Conservation (phyloP, 2,113 vertebrate species). For the Neomonachus schauinslandi region DNA sequence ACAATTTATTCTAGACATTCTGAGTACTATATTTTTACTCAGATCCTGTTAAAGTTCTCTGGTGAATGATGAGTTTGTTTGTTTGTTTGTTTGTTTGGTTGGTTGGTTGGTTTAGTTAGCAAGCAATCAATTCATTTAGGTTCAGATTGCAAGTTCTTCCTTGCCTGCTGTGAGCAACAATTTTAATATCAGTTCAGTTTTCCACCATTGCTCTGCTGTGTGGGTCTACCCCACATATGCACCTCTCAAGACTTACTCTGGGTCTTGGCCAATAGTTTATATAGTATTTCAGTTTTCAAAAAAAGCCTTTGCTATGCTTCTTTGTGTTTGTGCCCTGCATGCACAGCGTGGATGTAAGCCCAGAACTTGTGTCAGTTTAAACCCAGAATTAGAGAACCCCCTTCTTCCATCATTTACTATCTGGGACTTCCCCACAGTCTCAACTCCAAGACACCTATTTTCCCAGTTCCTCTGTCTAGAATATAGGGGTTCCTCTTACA, state of each 20-base stretch:
- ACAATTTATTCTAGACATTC: neutral
- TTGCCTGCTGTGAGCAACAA: neutral
- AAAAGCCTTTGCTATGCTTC: neutral
- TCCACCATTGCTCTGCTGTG: neutral
- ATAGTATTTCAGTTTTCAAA: neutral
- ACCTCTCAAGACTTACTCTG: neutral
- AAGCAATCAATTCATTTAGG: neutral
- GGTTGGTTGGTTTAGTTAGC: neutral
- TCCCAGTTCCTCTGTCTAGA: neutral
- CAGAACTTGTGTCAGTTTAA: neutral
- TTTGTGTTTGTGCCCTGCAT: neutral
- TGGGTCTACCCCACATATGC: neutral
- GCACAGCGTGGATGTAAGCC: neutral
- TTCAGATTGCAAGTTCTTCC: neutral
- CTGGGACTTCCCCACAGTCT: neutral
- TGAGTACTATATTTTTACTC: neutral
- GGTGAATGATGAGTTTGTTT: neutral
- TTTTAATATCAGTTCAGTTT: neutral
- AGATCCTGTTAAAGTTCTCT: neutral
- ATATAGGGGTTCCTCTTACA: neutral
- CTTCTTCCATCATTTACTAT: neutral
- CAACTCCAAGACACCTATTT: neutral
- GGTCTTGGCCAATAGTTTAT: neutral
- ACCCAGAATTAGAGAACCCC: neutral
- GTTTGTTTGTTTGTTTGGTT: neutral